Evolutionary conservation across 2,888 invertebrate species (phyloP).

Genomic region (Barypeithes pellucidus): DNA sequence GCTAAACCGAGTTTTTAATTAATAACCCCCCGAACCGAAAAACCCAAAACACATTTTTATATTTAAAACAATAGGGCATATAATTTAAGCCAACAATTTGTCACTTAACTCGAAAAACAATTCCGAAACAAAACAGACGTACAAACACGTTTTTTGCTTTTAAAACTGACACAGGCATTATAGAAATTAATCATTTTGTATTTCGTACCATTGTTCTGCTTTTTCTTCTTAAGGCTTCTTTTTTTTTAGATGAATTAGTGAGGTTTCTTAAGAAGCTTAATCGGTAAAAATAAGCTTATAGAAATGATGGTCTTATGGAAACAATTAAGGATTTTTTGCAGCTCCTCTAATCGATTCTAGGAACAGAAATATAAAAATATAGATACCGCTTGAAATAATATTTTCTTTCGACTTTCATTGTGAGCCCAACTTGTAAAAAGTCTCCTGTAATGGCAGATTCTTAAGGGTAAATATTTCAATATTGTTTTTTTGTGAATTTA

Average conservation of each 20-base stretch:
- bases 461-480: too few species aligned
- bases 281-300: not conserved
- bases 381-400: too few species aligned
- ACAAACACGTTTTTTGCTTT: slow-evolving; percentile 35
- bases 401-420: too few species aligned
- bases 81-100: slow-evolving; percentile 39
- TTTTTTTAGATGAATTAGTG: slow-evolving; percentile 12
- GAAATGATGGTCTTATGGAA: not conserved
- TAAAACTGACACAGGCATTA: slow-evolving; percentile 38
- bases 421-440: too few species aligned
- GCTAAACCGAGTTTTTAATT: slow-evolving; percentile 2
- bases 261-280: slow-evolving; percentile 11
- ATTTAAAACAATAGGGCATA: slow-evolving; percentile 33
- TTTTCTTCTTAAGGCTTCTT: slow-evolving; percentile 15
- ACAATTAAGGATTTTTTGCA: too few species aligned
- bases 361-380: too few species aligned
- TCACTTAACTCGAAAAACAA: slow-evolving; percentile 33
- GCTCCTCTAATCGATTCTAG: too few species aligned
- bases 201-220: slow-evolving; percentile 26
- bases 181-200: slow-evolving; percentile 41
- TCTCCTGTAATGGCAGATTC: too few species aligned
- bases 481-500: too few species aligned
- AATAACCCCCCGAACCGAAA: slow-evolving; percentile 14
- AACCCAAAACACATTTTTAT: slow-evolving; percentile 32
- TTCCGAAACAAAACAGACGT: slow-evolving; percentile 21